Conservation (phyloP, 2,888 invertebrate species). For the Latheticus oryzae region DNA sequence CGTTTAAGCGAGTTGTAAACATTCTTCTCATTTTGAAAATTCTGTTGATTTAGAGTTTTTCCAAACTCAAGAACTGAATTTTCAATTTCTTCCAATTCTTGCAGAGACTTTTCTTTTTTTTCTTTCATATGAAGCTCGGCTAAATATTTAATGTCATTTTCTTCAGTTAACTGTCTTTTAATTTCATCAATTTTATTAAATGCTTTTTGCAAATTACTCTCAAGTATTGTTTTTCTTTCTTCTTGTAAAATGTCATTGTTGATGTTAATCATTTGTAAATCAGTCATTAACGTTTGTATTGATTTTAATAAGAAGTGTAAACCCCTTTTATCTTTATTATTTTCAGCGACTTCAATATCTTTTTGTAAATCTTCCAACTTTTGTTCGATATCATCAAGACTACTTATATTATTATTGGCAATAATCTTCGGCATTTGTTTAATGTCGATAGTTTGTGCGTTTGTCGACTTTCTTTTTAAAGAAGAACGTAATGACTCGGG, state of each 20-base stretch:
- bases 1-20: constrained; percentile 5
- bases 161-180: constrained; percentile 45
- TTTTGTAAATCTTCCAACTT: constrained; percentile 40
- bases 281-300: constrained; percentile 47
- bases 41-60: constrained; percentile 3
- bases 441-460: not conserved
- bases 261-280: constrained; percentile 49
- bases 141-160: constrained; percentile 43
- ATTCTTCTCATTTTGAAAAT: constrained; percentile 42
- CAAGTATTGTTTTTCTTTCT: constrained; percentile 46
- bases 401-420: not conserved
- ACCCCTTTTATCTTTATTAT: constrained; percentile 47
- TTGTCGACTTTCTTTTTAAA: not conserved
- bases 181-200: constrained; percentile 46
- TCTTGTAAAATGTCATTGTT: constrained; percentile 41
- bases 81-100: constrained; percentile 48
- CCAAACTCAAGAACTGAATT: constrained; percentile 31
- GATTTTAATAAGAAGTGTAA: constrained; percentile 47
- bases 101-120: constrained; percentile 40
- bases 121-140: constrained; percentile 34
- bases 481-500: not conserved
- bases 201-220: constrained; percentile 36
- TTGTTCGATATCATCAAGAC: constrained; percentile 25
- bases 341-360: constrained; percentile 47
- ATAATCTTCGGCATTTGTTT: constrained; percentile 5